Evolutionary conservation across 2,888 invertebrate species (phyloP), one percentile per base, ranked within the genome.

Genomic region (Coenonympha glycerion): DNA sequence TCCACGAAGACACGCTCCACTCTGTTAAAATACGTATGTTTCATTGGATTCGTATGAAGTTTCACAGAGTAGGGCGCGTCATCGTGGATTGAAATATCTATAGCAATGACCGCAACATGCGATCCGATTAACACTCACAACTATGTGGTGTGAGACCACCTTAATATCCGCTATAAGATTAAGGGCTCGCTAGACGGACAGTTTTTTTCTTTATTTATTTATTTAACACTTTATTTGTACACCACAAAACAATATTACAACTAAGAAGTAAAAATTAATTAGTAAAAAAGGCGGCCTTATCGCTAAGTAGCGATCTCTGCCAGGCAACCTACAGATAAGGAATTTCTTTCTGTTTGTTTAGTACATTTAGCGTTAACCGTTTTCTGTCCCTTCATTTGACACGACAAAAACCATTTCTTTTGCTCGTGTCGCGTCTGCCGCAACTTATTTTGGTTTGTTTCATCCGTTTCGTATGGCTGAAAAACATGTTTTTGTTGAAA

Each of bases 161-260:
- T 15, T 39, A 15, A 22, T 5, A 1, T 24, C 15, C 13, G 15
- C 8, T 24, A 22, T 24, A 39, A 39, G 22, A 39, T 39, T 39
- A 39, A 39, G 39, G 39, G 39, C 39, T 24, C 39, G 24, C 24
- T 22, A 39, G 39, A 39, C 39, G 39, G 22, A 24, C 15, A 39
- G 16, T 39, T 39, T 39, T n/a, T 39, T 39, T 39, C n/a, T n/a
- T n/a, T n/a, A n/a, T n/a, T n/a, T n/a, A n/a, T n/a, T n/a, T n/a
- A n/a, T n/a, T n/a, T n/a, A n/a, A n/a, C n/a, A n/a, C n/a, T n/a
- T n/a, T n/a, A n/a, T n/a, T n/a, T n/a, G n/a, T n/a, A n/a, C n/a
- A n/a, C n/a, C n/a, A n/a, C n/a, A n/a, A n/a, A n/a, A n/a, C n/a
- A n/a, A n/a, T n/a, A n/a, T n/a, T n/a, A n/a, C n/a, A n/a, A n/a